phyloP scores from a whole-genome alignment of 2,797 vertebrate species.

The Acanthurus lineatus region DNA sequence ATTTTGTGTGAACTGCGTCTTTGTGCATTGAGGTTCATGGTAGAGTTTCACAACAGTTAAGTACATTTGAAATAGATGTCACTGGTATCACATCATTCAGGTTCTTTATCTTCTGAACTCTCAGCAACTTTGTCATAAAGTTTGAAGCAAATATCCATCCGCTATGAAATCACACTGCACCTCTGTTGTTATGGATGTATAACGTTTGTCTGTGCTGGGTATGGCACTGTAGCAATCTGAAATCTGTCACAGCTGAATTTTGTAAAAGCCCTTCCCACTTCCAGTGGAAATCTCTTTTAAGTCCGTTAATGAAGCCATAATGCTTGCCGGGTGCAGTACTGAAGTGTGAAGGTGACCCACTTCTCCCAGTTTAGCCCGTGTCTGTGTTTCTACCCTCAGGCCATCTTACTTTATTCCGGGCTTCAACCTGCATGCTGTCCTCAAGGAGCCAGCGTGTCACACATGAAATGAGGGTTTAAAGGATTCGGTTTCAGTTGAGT shows the following conservation, averaged over 20 bases:
- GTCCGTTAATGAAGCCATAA: constrained; percentile 66
- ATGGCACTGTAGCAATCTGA: background rate
- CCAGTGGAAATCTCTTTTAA: constrained; percentile 40
- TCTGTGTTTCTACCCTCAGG: constrained; percentile 76
- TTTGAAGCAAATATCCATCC: background rate
- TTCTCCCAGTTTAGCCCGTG: constrained; percentile 81
- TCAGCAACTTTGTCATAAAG: constrained; percentile 6
- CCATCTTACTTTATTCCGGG: constrained; percentile 73
- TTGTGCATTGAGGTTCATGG: background rate
- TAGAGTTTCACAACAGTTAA: background rate
- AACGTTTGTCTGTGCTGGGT: constrained; percentile 17
- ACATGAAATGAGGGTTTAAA: constrained; percentile 41
- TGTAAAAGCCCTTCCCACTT: constrained; percentile 22
- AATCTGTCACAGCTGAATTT: background rate
- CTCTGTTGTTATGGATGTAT: background rate
- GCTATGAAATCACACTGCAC: background rate
- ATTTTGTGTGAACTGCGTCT: background rate
- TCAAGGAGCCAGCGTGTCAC: constrained; percentile 43
- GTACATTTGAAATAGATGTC: background rate
- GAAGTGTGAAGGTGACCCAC: constrained; percentile 85
- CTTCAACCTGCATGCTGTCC: constrained; percentile 71
- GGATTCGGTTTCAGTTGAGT: constrained; percentile 1
- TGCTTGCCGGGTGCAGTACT: constrained; percentile 53
- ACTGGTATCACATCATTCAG: background rate
- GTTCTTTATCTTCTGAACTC: background rate